Evolutionary conservation across 2,888 invertebrate species (phyloP), one percentile per base, ranked within the genome.

Genomic region (Athalia cordata): DNA sequence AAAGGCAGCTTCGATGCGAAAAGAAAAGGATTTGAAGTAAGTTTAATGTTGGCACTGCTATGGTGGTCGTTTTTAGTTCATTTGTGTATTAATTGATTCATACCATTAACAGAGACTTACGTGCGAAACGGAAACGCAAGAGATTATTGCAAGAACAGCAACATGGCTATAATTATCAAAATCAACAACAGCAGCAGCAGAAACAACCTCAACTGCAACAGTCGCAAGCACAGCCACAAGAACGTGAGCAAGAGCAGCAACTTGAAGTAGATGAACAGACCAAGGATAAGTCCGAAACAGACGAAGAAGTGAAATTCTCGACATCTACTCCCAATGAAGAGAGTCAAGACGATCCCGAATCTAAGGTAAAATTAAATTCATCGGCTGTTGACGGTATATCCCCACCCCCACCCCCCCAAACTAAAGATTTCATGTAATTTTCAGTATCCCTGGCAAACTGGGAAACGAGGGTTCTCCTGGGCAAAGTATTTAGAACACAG

Each of bases 381-480:
- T 52, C n/a, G 50, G 11, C 49, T 66, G 49, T 11, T 61, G 13
- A 45, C 43, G 8, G 47, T n/a, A 7, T 49, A 65, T 61, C n/a
- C n/a, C n/a, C n/a, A n/a, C n/a, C n/a, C n/a, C n/a, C 50, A 5
- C 50, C 43, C 45, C 43, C n/a, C n/a, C n/a, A n/a, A n/a, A n/a
- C 29, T 29, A 29, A 29, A 29, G 29, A n/a, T 45, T 55, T 77
- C n/a, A 6, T 67, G 11, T 72, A 15, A 43, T 43, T 67, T 65
- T 57, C 80, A 93, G 84, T 94, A 93, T 86, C 94, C 94, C 0
- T 95, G 95, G 94, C 93, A 93, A 90, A 93, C 93, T 83, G 93
- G 93, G 0, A 95, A 94, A 87, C 93, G 93, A 79, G 94, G 94
- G 0, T 96, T 96, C 89, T 94, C 95, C 0, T 96, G 96, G 96